Evolutionary conservation across 1,140 invertebrate genomes (phyloP).

Genomic region (Vanessa tameamea): DNA sequence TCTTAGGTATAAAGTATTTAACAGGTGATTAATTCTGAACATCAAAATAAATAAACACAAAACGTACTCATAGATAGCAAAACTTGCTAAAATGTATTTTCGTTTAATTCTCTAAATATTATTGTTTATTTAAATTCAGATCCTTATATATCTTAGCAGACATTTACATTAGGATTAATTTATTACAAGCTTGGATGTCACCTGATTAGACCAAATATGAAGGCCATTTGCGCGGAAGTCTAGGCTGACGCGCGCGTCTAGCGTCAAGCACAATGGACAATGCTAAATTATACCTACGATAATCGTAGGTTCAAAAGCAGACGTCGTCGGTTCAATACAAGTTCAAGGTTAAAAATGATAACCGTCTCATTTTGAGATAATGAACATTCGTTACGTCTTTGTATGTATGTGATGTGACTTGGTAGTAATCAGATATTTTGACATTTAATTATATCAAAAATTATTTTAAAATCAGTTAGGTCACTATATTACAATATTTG

Average conservation of each 20-base stretch:
- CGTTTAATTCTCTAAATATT: neutral
- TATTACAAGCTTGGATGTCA: slow-evolving; percentile 31
- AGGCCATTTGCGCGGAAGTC: slow-evolving; percentile 44
- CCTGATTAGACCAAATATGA: slow-evolving; percentile 40
- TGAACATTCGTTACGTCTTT: neutral
- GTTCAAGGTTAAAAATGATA: slow-evolving; percentile 59
- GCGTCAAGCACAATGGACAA: slow-evolving; percentile 52
- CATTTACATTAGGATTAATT: slow-evolving; percentile 21
- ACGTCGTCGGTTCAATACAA: slow-evolving; percentile 52
- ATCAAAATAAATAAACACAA: neutral
- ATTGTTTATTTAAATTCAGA: neutral
- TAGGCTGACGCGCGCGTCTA: slow-evolving; percentile 39
- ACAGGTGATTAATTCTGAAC: too few relatives aligned
- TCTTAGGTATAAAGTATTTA: too few relatives aligned
- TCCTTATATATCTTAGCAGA: neutral
- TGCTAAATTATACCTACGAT: slow-evolving; percentile 56
- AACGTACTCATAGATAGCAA: neutral
- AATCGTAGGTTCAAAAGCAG: slow-evolving; percentile 52
- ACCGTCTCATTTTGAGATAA: slow-evolving; percentile 27
- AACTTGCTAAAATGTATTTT: too few relatives aligned
- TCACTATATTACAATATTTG: too few relatives aligned
- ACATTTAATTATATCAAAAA: neutral
- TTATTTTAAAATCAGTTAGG: neutral
- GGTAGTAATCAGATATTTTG: neutral
- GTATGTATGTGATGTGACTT: neutral